A percentile compares a stretch with the other conserved stretches of the same genome.
Conservation (phyloP, 2,797 vertebrate genomes). For the Chiroxiphia lanceolata region DNA sequence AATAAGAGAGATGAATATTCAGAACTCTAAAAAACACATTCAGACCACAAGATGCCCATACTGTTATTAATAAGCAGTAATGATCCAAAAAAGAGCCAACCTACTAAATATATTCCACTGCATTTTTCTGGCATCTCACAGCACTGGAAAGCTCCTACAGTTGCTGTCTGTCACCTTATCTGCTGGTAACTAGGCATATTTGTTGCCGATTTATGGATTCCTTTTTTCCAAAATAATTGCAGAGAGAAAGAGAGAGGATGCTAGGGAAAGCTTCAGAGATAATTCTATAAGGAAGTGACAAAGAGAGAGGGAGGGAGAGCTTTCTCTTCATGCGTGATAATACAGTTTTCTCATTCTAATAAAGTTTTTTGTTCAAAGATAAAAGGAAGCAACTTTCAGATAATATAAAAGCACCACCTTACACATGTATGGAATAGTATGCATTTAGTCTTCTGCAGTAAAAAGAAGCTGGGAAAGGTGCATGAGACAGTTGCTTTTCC, state of each 20-base stretch:
- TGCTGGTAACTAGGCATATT: neutral
- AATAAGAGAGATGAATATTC: neutral
- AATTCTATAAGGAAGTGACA: neutral
- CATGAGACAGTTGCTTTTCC: constrained; percentile 6
- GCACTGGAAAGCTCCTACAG: neutral
- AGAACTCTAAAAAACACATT: neutral
- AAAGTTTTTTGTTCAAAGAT: constrained; percentile 19
- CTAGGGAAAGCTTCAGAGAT: neutral
- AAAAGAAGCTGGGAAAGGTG: constrained; percentile 54
- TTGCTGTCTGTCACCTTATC: neutral
- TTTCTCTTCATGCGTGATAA: neutral
- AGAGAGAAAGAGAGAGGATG: neutral
- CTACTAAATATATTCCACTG: neutral
- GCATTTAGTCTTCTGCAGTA: constrained; percentile 31
- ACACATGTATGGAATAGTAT: neutral
- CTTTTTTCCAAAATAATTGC: neutral
- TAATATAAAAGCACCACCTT: neutral
- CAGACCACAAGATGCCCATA: neutral
- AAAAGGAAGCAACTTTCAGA: neutral
- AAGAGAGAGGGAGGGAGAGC: neutral
- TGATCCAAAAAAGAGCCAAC: neutral
- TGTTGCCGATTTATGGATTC: neutral
- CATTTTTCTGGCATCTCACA: neutral
- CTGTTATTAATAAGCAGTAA: neutral
- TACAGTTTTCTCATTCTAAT: constrained; percentile 34